Evolutionary conservation across 2,797 vertebrate genomes (phyloP), one percentile per base, ranked within the genome.

Genomic region (Capromys pilorides): DNA sequence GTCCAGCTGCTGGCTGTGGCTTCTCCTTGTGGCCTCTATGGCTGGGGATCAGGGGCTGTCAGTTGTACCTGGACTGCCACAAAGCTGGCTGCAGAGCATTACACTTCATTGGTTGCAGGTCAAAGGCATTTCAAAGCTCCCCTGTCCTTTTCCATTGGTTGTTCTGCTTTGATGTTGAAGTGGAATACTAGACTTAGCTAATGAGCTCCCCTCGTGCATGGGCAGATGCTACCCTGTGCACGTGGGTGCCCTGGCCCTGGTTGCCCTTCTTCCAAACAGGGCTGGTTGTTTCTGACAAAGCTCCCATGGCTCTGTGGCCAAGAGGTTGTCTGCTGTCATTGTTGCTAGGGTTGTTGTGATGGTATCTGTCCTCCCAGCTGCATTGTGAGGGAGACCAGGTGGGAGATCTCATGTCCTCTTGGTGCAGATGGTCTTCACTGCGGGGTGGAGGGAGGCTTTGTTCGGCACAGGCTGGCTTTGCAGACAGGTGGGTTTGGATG

Each of bases 261-360:
- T 54, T 71, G 18, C 28, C 22, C 90, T 71, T 45, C 28, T 41
- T 85, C 33, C 16, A 1, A 8, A 24, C 0, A 7, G 14, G 61
- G 54, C 10, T 54, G 41, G 3, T 19, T 4, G 62, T 45, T 1
- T 14, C 96, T 95, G 95, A 89, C 33, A 28, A 71, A 24, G 90
- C 95, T 93, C 69, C 36, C 64, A 61, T 86, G 12, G 0, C 78
- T 83, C 64, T 86, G 81, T 83, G 93, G 77, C 33, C 41, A 33
- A 90, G 86, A 96, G 49, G 36, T 73, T 39, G 81, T 95, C 83
- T 94, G 71, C 95, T 96, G 79, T 57, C 86, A 12, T 31, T 0
- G 61, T 94, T 87, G 92, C 96, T 96, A 86, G 77, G 90, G 86
- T 77, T 59, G 95, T 96, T 96, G 93, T 97, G 90, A 93, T 75